phyloP scores from a whole-genome alignment of 2,888 invertebrate species.

The Drosophila hamatofila region DNA sequence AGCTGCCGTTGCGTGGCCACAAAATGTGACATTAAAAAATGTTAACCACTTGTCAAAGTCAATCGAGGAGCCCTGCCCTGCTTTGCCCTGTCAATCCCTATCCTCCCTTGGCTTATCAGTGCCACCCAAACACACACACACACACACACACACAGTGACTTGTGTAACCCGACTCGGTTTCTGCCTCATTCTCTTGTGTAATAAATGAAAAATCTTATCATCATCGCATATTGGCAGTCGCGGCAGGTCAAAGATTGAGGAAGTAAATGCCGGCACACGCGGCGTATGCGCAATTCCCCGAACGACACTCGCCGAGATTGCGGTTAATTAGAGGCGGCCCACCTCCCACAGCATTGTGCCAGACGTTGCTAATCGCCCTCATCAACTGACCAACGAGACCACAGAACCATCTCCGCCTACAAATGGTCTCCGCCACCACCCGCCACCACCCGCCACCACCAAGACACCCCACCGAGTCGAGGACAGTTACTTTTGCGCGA shows the following conservation, averaged over 20 bases:
- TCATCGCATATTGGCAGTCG: conserved; percentile 44
- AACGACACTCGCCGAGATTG: conserved; percentile 52
- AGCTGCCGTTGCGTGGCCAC: conserved; percentile 40
- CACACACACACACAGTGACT: background rate
- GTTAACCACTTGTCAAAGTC: conserved; percentile 74
- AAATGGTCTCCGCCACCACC: background rate
- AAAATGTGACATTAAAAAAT: conserved; percentile 79
- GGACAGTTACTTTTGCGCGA: conserved; percentile 29
- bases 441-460: rapidly evolving
- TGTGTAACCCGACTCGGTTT: background rate
- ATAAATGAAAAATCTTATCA: conserved; percentile 53
- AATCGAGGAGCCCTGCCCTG: conserved; percentile 6
- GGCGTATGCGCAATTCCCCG: conserved; percentile 59
- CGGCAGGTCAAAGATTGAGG: conserved; percentile 20
- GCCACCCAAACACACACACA: background rate
- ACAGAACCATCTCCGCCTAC: background rate
- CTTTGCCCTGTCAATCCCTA: background rate
- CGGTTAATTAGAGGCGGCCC: conserved; percentile 49
- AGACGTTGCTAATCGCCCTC: conserved; percentile 49
- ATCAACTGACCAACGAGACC: conserved; percentile 41
- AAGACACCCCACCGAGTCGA: background rate
- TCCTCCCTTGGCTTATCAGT: background rate
- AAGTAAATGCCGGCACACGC: conserved; percentile 38
- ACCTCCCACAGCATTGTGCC: conserved; percentile 1
- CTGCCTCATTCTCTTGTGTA: background rate